phyloP scores from a whole-genome alignment of 2,113 vertebrate genomes.

The Cyprinodon variegatus region DNA sequence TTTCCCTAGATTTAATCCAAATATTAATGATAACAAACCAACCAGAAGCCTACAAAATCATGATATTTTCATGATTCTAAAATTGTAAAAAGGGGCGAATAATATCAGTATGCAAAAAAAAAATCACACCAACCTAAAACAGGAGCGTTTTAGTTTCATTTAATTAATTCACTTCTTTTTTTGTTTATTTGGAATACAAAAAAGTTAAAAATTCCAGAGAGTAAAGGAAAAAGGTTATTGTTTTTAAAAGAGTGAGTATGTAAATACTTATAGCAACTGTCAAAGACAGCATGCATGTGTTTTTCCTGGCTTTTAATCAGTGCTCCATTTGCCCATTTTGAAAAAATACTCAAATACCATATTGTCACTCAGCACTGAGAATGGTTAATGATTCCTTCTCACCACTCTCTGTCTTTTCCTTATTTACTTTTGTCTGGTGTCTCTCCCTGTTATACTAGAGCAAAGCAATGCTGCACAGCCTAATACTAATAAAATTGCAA shows the following conservation, averaged over 20 bases:
- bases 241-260: background rate
- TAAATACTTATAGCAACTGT: background rate
- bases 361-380: background rate
- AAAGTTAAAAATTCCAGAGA: too few species aligned
- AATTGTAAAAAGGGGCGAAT: too few species aligned
- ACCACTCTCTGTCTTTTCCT: background rate
- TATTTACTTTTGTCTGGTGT: background rate
- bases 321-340: background rate
- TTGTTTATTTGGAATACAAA: too few species aligned
- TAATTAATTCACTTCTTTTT: background rate
- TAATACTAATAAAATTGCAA: background rate
- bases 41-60: too few species aligned
- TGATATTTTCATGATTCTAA: too few species aligned
- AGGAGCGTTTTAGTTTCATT: background rate
- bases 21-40: too few species aligned
- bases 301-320: background rate
- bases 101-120: too few species aligned
- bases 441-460: background rate
- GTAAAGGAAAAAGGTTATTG: background rate
- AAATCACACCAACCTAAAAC: too few species aligned
- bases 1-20: too few species aligned
- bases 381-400: background rate
- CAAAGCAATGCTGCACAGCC: background rate
- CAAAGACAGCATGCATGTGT: background rate
- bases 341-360: too few species aligned